phyloP scores from a whole-genome alignment of 2,797 vertebrate species.

The Pristis pectinata region DNA sequence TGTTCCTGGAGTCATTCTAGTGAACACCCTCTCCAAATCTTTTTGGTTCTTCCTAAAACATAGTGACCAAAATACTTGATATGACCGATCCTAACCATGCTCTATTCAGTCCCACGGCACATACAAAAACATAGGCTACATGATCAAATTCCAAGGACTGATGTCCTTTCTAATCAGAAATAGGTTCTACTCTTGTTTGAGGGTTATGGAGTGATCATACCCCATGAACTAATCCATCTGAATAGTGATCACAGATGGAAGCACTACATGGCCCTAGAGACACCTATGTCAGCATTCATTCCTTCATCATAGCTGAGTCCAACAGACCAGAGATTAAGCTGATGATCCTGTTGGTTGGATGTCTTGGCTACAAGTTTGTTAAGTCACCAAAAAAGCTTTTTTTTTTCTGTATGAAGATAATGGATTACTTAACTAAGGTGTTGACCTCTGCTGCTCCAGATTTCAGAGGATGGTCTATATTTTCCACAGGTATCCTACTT shows the following conservation, averaged over 20 bases:
- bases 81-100: too few species aligned
- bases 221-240: background rate
- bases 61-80: too few species aligned
- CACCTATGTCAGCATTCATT: background rate
- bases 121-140: too few species aligned
- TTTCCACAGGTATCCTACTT: background rate
- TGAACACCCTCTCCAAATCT: too few species aligned
- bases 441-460: background rate
- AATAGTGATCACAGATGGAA: background rate
- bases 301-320: background rate
- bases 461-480: background rate
- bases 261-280: background rate
- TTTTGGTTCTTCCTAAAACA: too few species aligned
- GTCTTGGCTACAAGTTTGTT: background rate
- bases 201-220: background rate
- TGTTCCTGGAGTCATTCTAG: too few species aligned
- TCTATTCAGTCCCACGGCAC: too few species aligned
- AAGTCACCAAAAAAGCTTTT: background rate
- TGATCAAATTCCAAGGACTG: too few species aligned
- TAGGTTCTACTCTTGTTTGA: background rate
- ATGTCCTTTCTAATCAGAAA: too few species aligned
- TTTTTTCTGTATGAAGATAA: background rate
- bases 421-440: background rate
- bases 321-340: background rate
- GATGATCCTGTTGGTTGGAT: background rate